A percentile compares a stretch with the other conserved stretches of the same genome.
phyloP scores from a whole-genome alignment of 2,797 vertebrate genomes.

The Centroberyx gerrardi region DNA sequence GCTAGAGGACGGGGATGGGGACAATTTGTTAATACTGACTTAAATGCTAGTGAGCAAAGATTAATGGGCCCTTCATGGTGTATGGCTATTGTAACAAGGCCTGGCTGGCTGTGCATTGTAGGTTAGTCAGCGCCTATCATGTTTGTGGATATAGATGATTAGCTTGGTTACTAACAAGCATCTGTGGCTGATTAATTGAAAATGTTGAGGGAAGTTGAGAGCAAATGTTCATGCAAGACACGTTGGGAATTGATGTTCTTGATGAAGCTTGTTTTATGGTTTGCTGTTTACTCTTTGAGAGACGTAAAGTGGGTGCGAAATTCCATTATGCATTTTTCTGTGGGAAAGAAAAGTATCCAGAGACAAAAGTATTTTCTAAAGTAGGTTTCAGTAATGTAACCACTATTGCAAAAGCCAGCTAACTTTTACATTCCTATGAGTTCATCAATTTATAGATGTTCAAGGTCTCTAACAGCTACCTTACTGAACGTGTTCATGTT shows the following conservation, averaged over 20 bases:
- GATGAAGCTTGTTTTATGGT: conserved; percentile 23
- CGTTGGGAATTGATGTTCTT: conserved; percentile 51
- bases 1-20: conserved; percentile 1
- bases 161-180: conserved; percentile 41
- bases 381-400: conserved; percentile 55
- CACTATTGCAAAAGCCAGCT: conserved; percentile 15
- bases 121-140: conserved; percentile 33
- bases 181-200: conserved; percentile 45
- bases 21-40: conserved; percentile 40
- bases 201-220: conserved; percentile 40
- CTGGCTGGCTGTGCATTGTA: conserved; percentile 31
- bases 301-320: too few relatives aligned
- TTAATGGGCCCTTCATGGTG: conserved; percentile 46
- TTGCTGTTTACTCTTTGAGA: conserved; percentile 14
- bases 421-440: conserved; percentile 24
- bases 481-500: conserved; percentile 10
- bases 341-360: conserved; percentile 39
- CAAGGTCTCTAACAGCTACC: conserved; percentile 23
- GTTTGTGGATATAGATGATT: conserved; percentile 50
- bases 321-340: conserved; percentile 11
- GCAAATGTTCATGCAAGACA: conserved; percentile 47
- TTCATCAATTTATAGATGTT: conserved; percentile 22
- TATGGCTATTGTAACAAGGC: conserved; percentile 38
- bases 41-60: conserved; percentile 42
- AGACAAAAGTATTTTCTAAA: conserved; percentile 45